Evolutionary conservation across 2,113 vertebrate genomes (phyloP), one percentile per base, ranked within the genome.

Genomic region (Corydoras maculifer): DNA sequence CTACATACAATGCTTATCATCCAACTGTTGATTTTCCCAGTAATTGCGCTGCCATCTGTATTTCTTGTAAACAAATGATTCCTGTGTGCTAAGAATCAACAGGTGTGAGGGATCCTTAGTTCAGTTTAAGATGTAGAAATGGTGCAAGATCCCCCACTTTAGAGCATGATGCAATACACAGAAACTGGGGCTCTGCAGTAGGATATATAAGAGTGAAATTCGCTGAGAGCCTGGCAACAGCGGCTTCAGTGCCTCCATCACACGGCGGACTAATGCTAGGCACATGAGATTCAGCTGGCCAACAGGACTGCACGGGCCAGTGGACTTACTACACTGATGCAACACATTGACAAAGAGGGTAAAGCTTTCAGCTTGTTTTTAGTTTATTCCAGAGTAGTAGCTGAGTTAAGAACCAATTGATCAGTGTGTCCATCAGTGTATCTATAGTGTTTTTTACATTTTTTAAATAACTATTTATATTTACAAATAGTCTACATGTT

Each of bases 141-240:
- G 75, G 72, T 80, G 78, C 75, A 80, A 65, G 76, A 75, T 75
- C 75, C 75, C 75, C 68, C 78, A 77, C 78, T 80, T 68, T 73
- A 69, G 61, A 65, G 78, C 73, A 77, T 80, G 78, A 80, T 80
- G 78, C 78, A 80, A 80, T 66, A 78, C 70, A 50, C 61, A 75
- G 78, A 77, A 77, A 75, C 66, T 57, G 57, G 70, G 68, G 69
- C 75, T 75, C 75, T 75, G 78, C 78, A 80, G 70, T 66, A 70
- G 73, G 69, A 67, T 72, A 62, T 67, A 69, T 72, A 73, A 63
- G 66, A 74, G 70, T 64, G 73, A 77, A 77, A 72, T 59, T 35
- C 73, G 63, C 75, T 70, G 71, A 73, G 53, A 67, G 68, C 65
- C 75, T 72, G 70, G 69, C 69, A 80, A 69, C 70, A 68, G 75